Base-by-base conservation (phyloP, 2,113 vertebrate genomes). In the Tragelaphus strepsiceros region DNA sequence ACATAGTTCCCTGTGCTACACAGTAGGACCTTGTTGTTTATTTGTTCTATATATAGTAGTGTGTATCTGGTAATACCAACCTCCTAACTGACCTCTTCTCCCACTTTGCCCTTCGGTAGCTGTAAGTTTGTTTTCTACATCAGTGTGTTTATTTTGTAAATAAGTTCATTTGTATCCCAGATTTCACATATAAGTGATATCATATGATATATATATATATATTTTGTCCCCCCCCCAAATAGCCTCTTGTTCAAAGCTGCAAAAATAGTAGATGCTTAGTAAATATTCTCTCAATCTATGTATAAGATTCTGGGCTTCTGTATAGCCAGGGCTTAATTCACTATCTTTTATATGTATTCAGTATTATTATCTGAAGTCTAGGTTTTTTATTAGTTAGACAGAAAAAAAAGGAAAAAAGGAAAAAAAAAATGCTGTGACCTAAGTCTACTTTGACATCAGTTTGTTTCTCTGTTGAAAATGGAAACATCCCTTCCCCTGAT, bases 381-480 rank as follows among this genome's bases (percentile, higher is more conserved):
- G n/a, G 90, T 74, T 59, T 51, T 88, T 84, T 92, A 91, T 61
- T 90, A 88, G 62, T 61, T 88, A 30, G 78, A n/a, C 32, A 88
- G 77, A 88, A 35, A 96, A 74, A 96, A 95, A 88, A 71, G 32
- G 88, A 67, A 94, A 94, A 96, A 49, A 2, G 5, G 21, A 49
- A 78, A 78, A 46, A 46, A 84, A 59, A 87, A 28, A 12, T 85
- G 30, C 43, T 90, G 28, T 49, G n/a, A 62, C 6, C 93, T 94
- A 87, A 83, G 35, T 81, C 51, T 84, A 51, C 14, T 32, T 39
- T 96, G 83, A 86, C 9, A 28, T 95, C 90, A 93, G 15, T 91
- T 88, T 62, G 49, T 88, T 91, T 78, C 54, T 94, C 46, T 96
- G 77, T 89, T 82, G 67, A 95, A 95, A 96, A 88, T 81, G 53